Base-by-base conservation (phyloP, 2,888 invertebrate species). In the Tipula confusa region DNA sequence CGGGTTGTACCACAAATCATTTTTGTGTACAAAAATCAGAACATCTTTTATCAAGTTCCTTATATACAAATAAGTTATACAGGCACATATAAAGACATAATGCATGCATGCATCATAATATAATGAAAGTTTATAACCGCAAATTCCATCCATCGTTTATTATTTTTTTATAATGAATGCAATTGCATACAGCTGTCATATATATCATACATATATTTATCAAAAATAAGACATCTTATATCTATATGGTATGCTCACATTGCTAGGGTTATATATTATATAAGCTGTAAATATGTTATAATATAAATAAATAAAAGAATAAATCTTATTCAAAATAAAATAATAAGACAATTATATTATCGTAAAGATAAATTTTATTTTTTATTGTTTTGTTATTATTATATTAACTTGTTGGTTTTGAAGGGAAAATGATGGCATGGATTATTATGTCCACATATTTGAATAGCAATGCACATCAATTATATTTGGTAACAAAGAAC, bases 171-270 rank as follows among this genome's bases (percentile, higher is more conserved):
- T 64, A 64, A 64, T 64, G 64, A 64, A 64, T 64, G 64, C 64
- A 64, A 64, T 64, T 64, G 64, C 64, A 24, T 64, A 64, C 64
- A 64, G 64, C 64, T 64, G 64, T 64, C 64, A 64, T 24, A 64
- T 11, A 64, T 64, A 64, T 64, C 64, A 64, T 64, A 24, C 64
- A 64, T 18, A 64, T 24, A 64, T 64, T 64, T 64, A 64, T 64
- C 64, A 64, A 18, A 64, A 64, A 64, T 64, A 64, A 64, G 64
- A 64, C 64, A 64, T 64, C 24, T 64, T 9, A 18, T 64, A 24
- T 9, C 24, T 64, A 24, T 24, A 64, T 64, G 24, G 24, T 9
- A 64, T 64, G 64, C 24, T 24, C 64, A 64, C 64, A 11, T 15
- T 43, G 43, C 43, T 43, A 15, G 9, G 15, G 15, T 1, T 11